Evolutionary conservation across 2,888 invertebrate genomes (phyloP), one percentile per base, ranked within the genome.

Genomic region (Brachylomia viminalis): DNA sequence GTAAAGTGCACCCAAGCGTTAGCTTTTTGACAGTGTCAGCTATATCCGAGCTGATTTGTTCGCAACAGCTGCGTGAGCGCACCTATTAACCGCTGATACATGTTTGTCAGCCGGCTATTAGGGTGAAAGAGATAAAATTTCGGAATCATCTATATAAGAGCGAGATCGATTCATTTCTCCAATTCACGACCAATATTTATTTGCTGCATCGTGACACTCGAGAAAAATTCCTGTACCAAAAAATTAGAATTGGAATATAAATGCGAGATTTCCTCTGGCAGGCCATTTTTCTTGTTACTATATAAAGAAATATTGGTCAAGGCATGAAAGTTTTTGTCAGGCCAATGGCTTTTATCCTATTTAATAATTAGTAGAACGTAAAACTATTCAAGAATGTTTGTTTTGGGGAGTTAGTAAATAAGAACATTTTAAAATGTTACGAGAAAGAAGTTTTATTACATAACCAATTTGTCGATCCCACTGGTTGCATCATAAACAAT

Each of bases 41-140:
- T 96, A 96, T 95, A 96, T 96, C 94, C 93, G 95, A 96, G 93
- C 96, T 96, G 96, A 96, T 96, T 96, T 96, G 96, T 96, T 96
- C 95, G 95, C 95, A 94, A 95, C 96, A 96, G 96, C 96, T 96
- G 96, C 95, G 94, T 88, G 93, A 91, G 94, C 96, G 95, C 96
- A 96, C 96, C 96, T 96, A 96, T 96, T 96, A 96, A 96, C 96
- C 96, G 95, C 95, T 96, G 96, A 96, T 96, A 96, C 96, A 96
- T 96, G 96, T 96, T 96, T 95, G 96, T 96, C 96, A 96, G 96
- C 93, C 96, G 96, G 96, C 96, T 96, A 96, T 96, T 96, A 96
- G 96, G 93, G 95, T 86, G 96, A 96, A 94, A 94, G 96, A 95
- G 96, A 96, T 94, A 92, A 94, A 95, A 95, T 93, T 93, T 92